Conservation (phyloP, 2,797 vertebrate species). For the Artibeus jamaicensis region DNA sequence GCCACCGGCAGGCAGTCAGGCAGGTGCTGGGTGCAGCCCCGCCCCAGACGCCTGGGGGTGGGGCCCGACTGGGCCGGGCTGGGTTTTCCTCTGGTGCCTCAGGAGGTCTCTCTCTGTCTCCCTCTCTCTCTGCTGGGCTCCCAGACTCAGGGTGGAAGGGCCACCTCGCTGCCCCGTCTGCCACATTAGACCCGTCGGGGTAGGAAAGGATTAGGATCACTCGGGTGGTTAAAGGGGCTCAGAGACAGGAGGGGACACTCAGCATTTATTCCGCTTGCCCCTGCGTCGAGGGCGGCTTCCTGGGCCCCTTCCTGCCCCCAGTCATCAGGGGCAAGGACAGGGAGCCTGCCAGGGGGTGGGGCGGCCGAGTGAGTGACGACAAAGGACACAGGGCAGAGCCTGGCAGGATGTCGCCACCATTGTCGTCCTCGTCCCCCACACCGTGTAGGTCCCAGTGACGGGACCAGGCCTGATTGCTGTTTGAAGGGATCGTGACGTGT, state of each 20-base stretch:
- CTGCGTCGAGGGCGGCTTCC: no score
- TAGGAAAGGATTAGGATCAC: not conserved
- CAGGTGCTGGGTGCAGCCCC: rapidly evolving
- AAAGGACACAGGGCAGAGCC: not conserved
- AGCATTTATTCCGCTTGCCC: not conserved
- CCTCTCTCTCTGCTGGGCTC: not conserved
- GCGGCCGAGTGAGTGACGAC: rapidly evolving
- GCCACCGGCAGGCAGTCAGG: no score
- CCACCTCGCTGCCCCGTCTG: not conserved
- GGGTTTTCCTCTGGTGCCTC: rapidly evolving
- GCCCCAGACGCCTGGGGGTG: rapidly evolving
- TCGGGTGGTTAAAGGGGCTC: not conserved
- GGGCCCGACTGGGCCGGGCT: rapidly evolving
- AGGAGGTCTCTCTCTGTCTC: no score
- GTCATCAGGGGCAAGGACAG: no score
- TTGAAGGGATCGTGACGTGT: not conserved
- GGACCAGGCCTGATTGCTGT: not conserved
- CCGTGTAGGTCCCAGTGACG: rapidly evolving
- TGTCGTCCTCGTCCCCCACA: rapidly evolving
- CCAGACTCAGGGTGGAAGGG: rapidly evolving
- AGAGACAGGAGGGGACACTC: no score
- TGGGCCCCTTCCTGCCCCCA: no score
- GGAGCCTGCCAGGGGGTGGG: rapidly evolving
- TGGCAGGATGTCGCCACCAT: rapidly evolving
- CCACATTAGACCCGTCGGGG: not conserved